These are phyloP conservation scores for Drosophila pectinifera DNA, from an alignment of 1,140 invertebrate genomes.

Conservation along the genomic window DNA sequence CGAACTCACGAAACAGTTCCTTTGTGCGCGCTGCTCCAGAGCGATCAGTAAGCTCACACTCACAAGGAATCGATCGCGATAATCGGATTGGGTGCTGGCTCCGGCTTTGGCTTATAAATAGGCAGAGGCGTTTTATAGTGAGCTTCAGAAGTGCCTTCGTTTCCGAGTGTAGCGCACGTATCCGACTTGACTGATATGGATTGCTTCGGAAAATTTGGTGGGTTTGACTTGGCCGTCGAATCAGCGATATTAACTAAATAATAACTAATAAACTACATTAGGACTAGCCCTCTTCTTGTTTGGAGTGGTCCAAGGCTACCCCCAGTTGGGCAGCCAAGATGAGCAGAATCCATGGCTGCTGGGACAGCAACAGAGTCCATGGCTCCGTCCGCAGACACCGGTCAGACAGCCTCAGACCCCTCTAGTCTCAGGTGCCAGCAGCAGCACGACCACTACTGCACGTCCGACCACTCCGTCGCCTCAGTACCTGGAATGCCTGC, in stretches of 20 bases:
- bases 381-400: not conserved
- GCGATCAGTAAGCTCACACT: no score
- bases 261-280: not conserved
- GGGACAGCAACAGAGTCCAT: conserved; percentile 1
- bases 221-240: not conserved
- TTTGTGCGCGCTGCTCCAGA: conserved; percentile 1
- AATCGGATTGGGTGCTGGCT: conserved; percentile 3
- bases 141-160: conserved; percentile 10
- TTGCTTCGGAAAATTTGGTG: conserved; percentile 2
- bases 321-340: conserved; percentile 12
- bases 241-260: not conserved
- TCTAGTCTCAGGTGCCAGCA: not conserved
- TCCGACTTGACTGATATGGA: conserved; percentile 14
- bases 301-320: conserved; percentile 5
- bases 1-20: conserved; percentile 6
- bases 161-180: conserved; percentile 8
- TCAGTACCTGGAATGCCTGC: conserved; percentile 56
- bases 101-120: conserved; percentile 27
- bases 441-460: conserved; percentile 35
- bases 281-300: conserved; percentile 22
- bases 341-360: not conserved
- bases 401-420: not conserved
- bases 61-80: conserved; percentile 2
- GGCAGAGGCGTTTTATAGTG: not conserved
- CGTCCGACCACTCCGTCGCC: conserved; percentile 52